Percentiles rank a stretch among this genome's conserved stretches.
Conservation (phyloP, 2,113 vertebrate species). For the Centropus unirufus region DNA sequence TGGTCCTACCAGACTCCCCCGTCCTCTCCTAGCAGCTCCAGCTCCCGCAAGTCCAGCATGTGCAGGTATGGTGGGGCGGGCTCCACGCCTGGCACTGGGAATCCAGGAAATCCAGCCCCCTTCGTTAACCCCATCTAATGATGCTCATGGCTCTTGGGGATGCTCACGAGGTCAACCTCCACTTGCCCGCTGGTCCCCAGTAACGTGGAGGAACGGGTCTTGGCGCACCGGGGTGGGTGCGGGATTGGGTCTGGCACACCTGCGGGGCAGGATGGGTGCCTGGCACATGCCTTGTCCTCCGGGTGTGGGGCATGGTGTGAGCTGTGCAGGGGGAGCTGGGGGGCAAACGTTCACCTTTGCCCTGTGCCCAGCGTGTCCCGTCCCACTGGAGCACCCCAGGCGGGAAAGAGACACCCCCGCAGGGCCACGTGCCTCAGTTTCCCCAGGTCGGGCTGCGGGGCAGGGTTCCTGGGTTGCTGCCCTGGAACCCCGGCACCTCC, state of each 20-base stretch:
- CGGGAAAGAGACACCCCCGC: not conserved
- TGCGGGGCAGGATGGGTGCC: not conserved
- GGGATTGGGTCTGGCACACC: not conserved
- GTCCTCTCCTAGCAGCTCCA: slow-evolving; percentile 91
- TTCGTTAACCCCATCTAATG: not conserved
- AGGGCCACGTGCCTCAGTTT: not conserved
- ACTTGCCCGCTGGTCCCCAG: not conserved
- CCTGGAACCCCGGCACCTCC: not conserved
- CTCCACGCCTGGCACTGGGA: not conserved
- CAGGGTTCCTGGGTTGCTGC: not conserved
- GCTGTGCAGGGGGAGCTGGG: too few relatives aligned
- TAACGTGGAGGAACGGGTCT: not conserved
- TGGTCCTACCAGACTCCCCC: slow-evolving; percentile 99
- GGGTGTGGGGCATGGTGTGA: accelerated
- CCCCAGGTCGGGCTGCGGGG: not conserved
- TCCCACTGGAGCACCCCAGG: not conserved
- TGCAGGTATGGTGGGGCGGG: slow-evolving; percentile 84
- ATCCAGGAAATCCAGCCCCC: not conserved
- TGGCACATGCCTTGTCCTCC: accelerated
- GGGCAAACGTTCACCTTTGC: not conserved
- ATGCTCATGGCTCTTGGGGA: not conserved
- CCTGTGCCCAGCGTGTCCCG: not conserved
- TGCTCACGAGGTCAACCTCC: not conserved
- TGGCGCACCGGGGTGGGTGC: accelerated
- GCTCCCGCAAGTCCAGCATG: slow-evolving; percentile 97